Conservation (phyloP, 2,888 invertebrate genomes). For the Macrophya alboannulata region DNA sequence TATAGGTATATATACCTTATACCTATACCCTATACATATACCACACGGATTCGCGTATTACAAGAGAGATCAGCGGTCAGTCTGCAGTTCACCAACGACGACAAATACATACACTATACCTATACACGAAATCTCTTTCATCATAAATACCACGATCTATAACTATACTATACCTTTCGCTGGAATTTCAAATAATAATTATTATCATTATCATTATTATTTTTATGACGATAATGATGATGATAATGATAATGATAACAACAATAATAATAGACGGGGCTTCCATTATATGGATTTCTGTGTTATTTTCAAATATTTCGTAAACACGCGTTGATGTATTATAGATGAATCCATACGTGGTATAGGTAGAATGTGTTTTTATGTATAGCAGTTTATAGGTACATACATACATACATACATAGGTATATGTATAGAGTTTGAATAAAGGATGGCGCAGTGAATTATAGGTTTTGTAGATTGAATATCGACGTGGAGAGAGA, state of each 20-base stretch:
- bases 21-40: not conserved
- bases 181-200: not conserved
- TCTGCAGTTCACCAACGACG: not conserved
- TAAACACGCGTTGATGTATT: not conserved
- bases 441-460: conserved; percentile 12
- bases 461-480: conserved; percentile 19
- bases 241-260: not conserved
- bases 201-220: no score
- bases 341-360: not conserved
- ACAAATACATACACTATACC: not conserved
- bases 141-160: not conserved
- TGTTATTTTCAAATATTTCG: not conserved
- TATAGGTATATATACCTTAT: not conserved
- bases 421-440: not conserved
- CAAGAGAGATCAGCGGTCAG: not conserved
- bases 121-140: conserved; percentile 9
- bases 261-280: not conserved
- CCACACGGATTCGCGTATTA: not conserved
- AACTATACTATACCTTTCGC: not conserved
- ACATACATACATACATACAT: not conserved
- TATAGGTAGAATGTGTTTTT: conserved; percentile 11
- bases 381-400: not conserved
- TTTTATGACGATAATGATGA: no score
- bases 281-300: not conserved
- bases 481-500: not conserved